Evolutionary conservation across 2,113 vertebrate genomes (phyloP), one percentile per base, ranked within the genome.

Genomic region (Tursiops truncatus): DNA sequence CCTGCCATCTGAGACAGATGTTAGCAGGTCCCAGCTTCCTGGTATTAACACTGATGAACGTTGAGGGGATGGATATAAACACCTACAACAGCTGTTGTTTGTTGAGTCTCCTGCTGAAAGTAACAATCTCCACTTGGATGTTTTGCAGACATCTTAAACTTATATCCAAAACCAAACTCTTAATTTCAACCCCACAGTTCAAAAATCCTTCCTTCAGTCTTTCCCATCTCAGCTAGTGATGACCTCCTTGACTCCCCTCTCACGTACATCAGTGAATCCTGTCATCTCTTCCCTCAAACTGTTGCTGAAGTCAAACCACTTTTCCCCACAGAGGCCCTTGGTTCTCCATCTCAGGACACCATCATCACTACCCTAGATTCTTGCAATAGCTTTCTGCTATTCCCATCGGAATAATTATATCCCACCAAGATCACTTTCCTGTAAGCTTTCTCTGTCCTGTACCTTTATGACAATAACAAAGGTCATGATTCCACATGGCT

Each of bases 1-100:
- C 93, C 44, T 96, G 71, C 73, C 58, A 68, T 90, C 76, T 80
- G 96, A 97, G 65, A 86, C 83, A 95, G 53, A 97, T 88, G 31
- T 91, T 95, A 36, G 53, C 71, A 83, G 36, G 50, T 44, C 90
- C 80, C 50, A 93, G 12, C 63, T 91, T 90, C 44, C 41, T 31
- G 79, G 36, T 25, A 94, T 85, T 89, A 86, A 71, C 90, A 62
- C 86, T 26, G 12, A 47, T 82, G 53, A 90, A 60, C 77, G 38
- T 65, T 41, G 76, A 88, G n/a, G 80, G 47, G 83, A 94, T 92
- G 84, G 95, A 95, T 92, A 92, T n/a, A 62, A 79, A 90, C 68
- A 92, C 53, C 91, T 79, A 91, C 91, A 68, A 90, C 79, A 94
- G 89, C 91, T 82, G 58, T 53, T 95, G 74, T 94, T 95, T 74